Percentiles rank a stretch among this genome's conserved stretches.
Evolutionary conservation across 2,797 vertebrate genomes (phyloP).

Genomic region (Phrynocephalus vlangalii): DNA sequence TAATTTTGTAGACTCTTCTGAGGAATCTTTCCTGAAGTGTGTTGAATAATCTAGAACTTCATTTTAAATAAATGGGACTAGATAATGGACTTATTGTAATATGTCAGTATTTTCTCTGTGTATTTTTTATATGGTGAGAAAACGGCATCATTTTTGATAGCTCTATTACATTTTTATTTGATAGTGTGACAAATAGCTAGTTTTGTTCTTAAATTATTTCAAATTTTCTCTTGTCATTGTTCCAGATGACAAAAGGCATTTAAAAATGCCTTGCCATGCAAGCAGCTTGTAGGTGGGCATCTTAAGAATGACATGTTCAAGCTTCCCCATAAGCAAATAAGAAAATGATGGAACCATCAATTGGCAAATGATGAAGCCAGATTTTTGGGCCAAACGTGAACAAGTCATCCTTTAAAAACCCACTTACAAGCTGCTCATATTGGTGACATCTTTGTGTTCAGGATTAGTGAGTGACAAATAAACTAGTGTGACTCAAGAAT

Average conservation of each 20-base stretch:
- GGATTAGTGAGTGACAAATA: background rate
- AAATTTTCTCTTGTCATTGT: background rate
- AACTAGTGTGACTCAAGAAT: background rate
- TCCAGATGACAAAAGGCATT: background rate
- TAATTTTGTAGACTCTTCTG: background rate
- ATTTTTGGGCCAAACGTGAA: background rate
- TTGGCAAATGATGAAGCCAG: background rate
- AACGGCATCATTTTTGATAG: background rate
- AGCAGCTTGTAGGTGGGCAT: conserved; percentile 8
- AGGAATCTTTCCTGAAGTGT: background rate
- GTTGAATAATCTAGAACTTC: too few species aligned
- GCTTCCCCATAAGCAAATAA: conserved; percentile 1
- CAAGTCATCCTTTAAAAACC: conserved; percentile 14
- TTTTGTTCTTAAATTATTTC: background rate
- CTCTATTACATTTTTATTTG: background rate
- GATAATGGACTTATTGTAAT: too few species aligned
- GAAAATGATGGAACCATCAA: background rate
- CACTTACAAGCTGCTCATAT: conserved; percentile 23
- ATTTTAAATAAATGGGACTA: too few species aligned
- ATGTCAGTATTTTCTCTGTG: too few species aligned
- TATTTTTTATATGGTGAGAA: background rate
- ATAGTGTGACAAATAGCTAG: background rate
- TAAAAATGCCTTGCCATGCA: background rate
- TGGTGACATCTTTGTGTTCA: background rate
- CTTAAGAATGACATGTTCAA: conserved; percentile 13